Conservation (phyloP, 2,888 invertebrate genomes). For the Cerastoderma edule region DNA sequence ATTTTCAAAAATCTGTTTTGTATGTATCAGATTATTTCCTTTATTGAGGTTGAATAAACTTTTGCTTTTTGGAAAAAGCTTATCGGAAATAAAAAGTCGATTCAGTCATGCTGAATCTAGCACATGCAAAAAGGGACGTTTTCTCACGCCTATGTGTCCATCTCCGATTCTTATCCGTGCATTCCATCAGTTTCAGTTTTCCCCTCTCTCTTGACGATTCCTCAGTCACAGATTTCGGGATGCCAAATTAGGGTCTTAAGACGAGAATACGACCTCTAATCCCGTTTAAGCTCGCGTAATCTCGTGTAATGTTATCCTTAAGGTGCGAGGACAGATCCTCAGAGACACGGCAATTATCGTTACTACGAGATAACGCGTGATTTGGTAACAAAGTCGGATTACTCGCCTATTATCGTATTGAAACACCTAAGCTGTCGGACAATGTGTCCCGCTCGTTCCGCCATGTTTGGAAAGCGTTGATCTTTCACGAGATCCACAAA, state of each 20-base stretch:
- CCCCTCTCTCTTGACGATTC: constrained; percentile 27
- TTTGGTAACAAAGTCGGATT: constrained; percentile 62
- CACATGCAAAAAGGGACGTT: too few relatives aligned
- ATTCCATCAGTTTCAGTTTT: too few relatives aligned
- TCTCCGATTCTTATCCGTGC: too few relatives aligned
- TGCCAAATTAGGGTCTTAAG: constrained; percentile 49
- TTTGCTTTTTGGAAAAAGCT: too few relatives aligned
- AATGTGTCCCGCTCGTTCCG: constrained; percentile 33
- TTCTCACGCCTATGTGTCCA: too few relatives aligned
- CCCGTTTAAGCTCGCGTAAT: constrained; percentile 56
- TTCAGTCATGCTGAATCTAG: too few relatives aligned
- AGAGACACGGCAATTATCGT: constrained; percentile 58
- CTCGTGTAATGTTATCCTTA: constrained; percentile 51
- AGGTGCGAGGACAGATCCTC: constrained; percentile 47
- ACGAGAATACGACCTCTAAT: constrained; percentile 56
- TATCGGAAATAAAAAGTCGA: too few relatives aligned
- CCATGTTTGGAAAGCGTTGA: constrained; percentile 33
- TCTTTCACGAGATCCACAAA: constrained; percentile 30
- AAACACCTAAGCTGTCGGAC: constrained; percentile 58
- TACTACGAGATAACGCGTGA: constrained; percentile 59
- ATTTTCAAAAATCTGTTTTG: too few relatives aligned
- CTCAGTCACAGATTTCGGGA: constrained; percentile 18
- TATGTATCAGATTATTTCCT: too few relatives aligned
- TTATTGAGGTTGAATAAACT: too few relatives aligned
- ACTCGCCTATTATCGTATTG: constrained; percentile 61